Evolutionary conservation across 2,888 invertebrate genomes (phyloP).

Genomic region (Desoria tigrina): DNA sequence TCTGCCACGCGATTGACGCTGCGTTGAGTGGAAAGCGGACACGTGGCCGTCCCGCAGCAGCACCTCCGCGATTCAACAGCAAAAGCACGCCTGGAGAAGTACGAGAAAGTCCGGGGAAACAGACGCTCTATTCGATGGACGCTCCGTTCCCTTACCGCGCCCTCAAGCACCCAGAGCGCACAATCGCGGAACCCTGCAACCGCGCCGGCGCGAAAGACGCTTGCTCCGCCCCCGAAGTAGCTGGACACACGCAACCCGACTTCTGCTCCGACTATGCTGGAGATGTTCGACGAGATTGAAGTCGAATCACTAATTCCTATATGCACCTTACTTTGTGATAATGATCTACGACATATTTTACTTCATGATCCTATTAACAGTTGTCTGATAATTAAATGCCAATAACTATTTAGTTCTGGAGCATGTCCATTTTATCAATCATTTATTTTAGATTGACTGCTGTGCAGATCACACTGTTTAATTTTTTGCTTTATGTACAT

Average conservation of each 20-base stretch:
- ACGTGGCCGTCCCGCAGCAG: not conserved
- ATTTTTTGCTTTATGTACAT: no score
- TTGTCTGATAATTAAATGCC: no score
- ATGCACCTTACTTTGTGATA: no score
- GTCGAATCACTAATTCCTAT: no score
- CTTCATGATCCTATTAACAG: no score
- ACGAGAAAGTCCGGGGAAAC: slow-evolving; percentile 21
- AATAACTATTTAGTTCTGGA: no score
- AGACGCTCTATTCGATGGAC: slow-evolving; percentile 18
- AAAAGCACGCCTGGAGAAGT: not conserved
- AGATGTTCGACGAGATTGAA: slow-evolving; percentile 19
- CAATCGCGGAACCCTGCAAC: slow-evolving; percentile 27
- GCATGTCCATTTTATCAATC: no score
- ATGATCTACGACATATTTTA: no score
- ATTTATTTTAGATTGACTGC: no score
- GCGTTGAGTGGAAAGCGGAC: not conserved
- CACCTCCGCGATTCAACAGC: slow-evolving; percentile 24
- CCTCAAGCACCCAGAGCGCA: slow-evolving; percentile 23
- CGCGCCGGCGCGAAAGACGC: no score
- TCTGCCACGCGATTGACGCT: slow-evolving; percentile 24
- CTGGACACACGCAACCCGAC: slow-evolving; percentile 25
- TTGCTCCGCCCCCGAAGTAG: slow-evolving; percentile 13
- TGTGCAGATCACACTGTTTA: no score
- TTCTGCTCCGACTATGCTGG: slow-evolving; percentile 34
- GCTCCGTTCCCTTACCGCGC: slow-evolving; percentile 23